Base-by-base conservation (phyloP, 1,140 invertebrate species). In the Drosophila guanche region DNA sequence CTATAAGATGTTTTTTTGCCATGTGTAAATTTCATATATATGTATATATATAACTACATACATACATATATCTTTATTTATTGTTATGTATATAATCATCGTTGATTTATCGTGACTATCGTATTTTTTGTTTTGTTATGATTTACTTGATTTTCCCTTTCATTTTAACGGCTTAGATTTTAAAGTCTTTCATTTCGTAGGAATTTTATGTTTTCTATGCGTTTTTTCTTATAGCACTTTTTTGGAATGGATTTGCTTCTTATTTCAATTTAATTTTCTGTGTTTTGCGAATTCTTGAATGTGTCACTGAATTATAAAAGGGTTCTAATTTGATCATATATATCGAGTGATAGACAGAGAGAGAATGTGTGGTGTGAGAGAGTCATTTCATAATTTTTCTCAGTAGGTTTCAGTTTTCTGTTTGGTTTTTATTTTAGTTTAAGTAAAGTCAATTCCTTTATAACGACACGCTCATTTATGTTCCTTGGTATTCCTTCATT, bases 171-270 rank as follows among this genome's bases (percentile, higher is more conserved):
- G 79, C 83, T 88, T 88, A 88, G 79, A 79, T 79, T 90, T 84
- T 88, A 90, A 90, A 90, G 88, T 90, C 88, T 90, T 90, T 90
- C 79, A 90, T 90, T 90, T 90, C 88, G 81, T 90, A 90, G 88
- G 88, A 90, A 90, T 90, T 90, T 90, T 60, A 86, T 90, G 71
- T 83, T 88, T 61, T 90, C 74, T 85, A 77, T 84, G 76, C 79
- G 60, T 46, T 50, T 37, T 79, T 73, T 78, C 20, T 63, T 79
- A 48, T 68, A 68, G 65, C 65, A 68, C 65, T 68, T 68, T 37
- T 66, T 40, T 25, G 62, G 55, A 48, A 67, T 68, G 47, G 41
- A 47, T 67, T 67, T 67, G 10, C 16, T 16, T 43, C n/a, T 16
- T 43, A 43, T 43, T 33, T 10, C 8, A 10, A 10, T 10, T 33